Evolutionary conservation across 1,140 invertebrate genomes (phyloP), one percentile per base, ranked within the genome.

Genomic region (Megalopta genalis): DNA sequence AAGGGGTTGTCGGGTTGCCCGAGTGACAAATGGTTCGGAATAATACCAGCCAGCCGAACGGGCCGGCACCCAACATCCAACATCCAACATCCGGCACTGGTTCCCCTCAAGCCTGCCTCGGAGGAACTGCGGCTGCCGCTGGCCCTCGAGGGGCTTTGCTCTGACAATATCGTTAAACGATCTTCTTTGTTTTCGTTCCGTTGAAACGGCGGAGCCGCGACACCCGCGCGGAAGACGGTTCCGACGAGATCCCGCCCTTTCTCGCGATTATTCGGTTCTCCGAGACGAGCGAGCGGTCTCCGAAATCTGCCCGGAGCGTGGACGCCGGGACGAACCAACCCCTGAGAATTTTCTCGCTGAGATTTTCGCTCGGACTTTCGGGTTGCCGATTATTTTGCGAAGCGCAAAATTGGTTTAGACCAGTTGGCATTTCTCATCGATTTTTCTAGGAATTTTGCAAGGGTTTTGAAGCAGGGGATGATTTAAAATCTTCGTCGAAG

Each of bases 11-110:
- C 84, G 81, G 81, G 75, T 88, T 88, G 88, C 85, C 85, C 88
- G 82, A 90, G 90, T 93, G 92, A 93, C 91, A 93, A 93, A 93
- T 93, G 92, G 92, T 88, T 92, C 82, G 92, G 91, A 93, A 93
- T 93, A 93, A 93, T 93, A 91, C 90, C 91, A 90, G 88, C 89
- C 89, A 90, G 87, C 84, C 86, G 87, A 88, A 89, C 86, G 87
- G 69, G 82, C 81, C 86, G 85, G 85, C 84, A 87, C 80, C 89
- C 88, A 88, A 87, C 87, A 84, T 87, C 84, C 88, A 88, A 87
- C 87, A 84, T 87, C 84, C 81, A 86, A 86, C 85, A 88, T 91
- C 87, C 86, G 87, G 76, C 79, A 57, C 64, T 79, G 82, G 85
- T 87, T 83, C 85, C 85, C 84, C 81, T 86, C 84, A 85, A 81